Percentiles rank a stretch among this genome's conserved stretches.
Conservation (phyloP, 2,797 vertebrate genomes). For the Diceros bicornis region DNA sequence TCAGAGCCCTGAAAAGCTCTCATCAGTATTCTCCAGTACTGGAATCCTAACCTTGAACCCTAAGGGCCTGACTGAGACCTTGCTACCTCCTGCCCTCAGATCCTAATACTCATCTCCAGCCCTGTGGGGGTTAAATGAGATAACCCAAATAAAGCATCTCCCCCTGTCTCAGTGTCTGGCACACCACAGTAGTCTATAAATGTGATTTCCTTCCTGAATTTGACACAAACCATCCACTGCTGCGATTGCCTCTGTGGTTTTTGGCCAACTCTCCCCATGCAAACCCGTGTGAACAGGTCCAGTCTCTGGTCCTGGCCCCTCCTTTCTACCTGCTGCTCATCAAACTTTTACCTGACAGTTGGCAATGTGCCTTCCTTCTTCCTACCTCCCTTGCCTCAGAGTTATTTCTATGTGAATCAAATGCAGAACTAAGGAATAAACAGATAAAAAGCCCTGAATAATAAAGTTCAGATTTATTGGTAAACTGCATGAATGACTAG, state of each 20-base stretch:
- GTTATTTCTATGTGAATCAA: not conserved
- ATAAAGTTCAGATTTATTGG: slow-evolving; percentile 31
- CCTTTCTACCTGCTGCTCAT: not conserved
- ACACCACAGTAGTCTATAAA: not conserved
- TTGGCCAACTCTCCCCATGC: not conserved
- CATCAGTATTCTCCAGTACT: slow-evolving; percentile 16
- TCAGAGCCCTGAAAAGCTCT: slow-evolving; percentile 38
- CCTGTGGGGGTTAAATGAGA: not conserved
- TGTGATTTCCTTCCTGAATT: not conserved
- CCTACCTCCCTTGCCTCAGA: not conserved
- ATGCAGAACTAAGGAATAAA: slow-evolving; percentile 37
- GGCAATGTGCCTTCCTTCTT: not conserved
- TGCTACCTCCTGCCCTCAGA: not conserved
- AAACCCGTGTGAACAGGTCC: not conserved
- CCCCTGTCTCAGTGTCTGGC: not conserved
- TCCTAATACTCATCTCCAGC: not conserved
- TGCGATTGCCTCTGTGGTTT: not conserved
- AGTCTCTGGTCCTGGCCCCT: not conserved
- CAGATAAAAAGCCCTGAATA: slow-evolving; percentile 15
- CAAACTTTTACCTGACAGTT: not conserved
- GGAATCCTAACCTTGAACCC: not conserved
- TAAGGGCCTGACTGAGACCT: not conserved
- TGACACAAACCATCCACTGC: slow-evolving; percentile 25
- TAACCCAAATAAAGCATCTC: slow-evolving; percentile 41
- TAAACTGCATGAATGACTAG: not conserved